Evolutionary conservation across 2,797 vertebrate species (phyloP).

Genomic region (Eptatretus atami): DNA sequence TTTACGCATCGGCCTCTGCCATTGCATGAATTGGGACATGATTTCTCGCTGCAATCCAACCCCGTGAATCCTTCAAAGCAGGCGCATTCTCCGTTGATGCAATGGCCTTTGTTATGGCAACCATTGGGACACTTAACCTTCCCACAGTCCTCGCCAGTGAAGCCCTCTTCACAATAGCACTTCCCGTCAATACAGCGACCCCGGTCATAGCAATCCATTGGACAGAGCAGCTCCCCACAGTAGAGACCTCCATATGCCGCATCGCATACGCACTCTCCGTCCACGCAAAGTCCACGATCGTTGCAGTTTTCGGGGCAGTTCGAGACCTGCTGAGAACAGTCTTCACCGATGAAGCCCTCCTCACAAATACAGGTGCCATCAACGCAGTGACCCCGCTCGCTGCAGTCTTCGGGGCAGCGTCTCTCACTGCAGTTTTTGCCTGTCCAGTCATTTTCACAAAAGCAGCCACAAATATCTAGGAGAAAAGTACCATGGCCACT

Average conservation of each 20-base stretch:
- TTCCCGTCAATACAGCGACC: not conserved
- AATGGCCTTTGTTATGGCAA: not conserved
- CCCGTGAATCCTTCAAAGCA: not conserved
- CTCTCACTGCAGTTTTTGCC: not conserved
- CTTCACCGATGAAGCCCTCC: not conserved
- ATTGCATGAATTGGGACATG: not conserved
- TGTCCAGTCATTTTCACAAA: not conserved
- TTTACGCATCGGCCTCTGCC: not conserved
- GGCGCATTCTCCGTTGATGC: not conserved
- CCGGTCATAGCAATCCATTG: not conserved
- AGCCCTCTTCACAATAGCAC: not conserved
- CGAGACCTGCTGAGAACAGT: not conserved
- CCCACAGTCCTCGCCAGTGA: not conserved
- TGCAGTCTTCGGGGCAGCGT: constrained; percentile 11
- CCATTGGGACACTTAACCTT: not conserved
- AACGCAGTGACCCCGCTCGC: not conserved
- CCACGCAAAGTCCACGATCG: not conserved
- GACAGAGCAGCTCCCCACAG: not conserved
- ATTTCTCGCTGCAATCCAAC: not conserved
- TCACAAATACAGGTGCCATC: not conserved
- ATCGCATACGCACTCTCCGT: constrained; percentile 2
- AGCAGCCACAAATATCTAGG: constrained; percentile 16
- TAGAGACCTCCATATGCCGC: not conserved
- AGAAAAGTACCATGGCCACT: constrained; percentile 69
- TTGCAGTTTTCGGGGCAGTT: constrained; percentile 1